Conservation (phyloP, 2,888 invertebrate genomes). For the Fragum fragum region DNA sequence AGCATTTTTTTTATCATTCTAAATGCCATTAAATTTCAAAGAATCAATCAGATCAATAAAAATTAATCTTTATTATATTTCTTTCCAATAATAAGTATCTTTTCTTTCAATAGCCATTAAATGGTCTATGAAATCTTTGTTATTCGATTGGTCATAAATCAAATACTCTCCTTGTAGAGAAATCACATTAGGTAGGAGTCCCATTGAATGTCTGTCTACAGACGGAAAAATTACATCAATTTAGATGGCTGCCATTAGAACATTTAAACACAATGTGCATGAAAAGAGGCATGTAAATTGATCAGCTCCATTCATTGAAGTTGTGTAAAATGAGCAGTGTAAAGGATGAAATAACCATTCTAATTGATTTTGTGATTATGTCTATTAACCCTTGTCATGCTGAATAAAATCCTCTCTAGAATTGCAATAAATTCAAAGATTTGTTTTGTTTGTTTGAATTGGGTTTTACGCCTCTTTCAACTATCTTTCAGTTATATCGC, state of each 20-base stretch:
- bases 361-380: slow-evolving; percentile 25
- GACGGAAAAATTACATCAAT: slow-evolving; percentile 12
- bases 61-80: not conserved
- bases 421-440: no score
- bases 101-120: slow-evolving; percentile 11
- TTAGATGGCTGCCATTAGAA: slow-evolving; percentile 8
- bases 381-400: no score
- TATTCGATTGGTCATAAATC: slow-evolving; percentile 16
- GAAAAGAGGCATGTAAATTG: slow-evolving; percentile 20
- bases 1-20: not conserved
- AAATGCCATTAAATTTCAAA: not conserved
- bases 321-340: slow-evolving; percentile 14
- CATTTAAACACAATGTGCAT: slow-evolving; percentile 30
- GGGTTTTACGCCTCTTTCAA: no score
- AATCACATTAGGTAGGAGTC: slow-evolving; percentile 5
- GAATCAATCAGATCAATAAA: slow-evolving; percentile 3
- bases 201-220: slow-evolving; percentile 11
- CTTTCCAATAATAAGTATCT: not conserved
- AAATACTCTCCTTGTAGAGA: slow-evolving; percentile 1
- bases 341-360: slow-evolving; percentile 25
- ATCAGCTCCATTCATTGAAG: not conserved
- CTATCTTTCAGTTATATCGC: no score
- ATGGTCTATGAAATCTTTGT: slow-evolving; percentile 11
- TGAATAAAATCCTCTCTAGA: no score
- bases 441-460: no score